These are phyloP conservation scores for Eristalinus sepulchralis DNA, from an alignment of 2,888 invertebrate species.

Conservation along the genomic window DNA sequence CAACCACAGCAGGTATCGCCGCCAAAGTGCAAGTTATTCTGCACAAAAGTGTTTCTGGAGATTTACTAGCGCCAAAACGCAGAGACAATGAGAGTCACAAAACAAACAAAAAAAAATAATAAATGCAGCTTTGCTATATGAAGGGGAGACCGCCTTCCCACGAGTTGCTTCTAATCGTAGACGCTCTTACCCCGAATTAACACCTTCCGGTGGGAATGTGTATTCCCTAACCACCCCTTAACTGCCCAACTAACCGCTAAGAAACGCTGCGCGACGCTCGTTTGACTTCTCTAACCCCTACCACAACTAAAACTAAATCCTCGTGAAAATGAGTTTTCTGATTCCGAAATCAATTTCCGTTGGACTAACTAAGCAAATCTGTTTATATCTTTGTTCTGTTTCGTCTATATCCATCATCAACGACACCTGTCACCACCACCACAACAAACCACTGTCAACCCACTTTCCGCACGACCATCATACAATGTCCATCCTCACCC, in stretches of 20 bases:
- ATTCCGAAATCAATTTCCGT: constrained; percentile 21
- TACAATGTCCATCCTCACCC: constrained; percentile 21
- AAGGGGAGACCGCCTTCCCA: constrained; percentile 37
- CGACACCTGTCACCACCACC: neutral
- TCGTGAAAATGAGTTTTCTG: constrained; percentile 21
- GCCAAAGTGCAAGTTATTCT: constrained; percentile 61
- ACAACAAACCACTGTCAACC: constrained; percentile 23
- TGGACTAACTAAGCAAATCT: constrained; percentile 60
- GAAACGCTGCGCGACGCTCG: constrained; percentile 54
- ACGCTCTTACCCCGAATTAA: constrained; percentile 11
- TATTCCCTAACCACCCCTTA: neutral
- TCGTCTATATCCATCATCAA: constrained; percentile 49
- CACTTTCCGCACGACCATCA: constrained; percentile 7
- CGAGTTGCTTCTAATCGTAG: constrained; percentile 42
- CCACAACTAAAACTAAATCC: constrained; percentile 50
- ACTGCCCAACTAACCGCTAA: constrained; percentile 48
- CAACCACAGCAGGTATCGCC: constrained; percentile 65
- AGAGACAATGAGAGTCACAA: constrained; percentile 10
- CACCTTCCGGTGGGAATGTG: constrained; percentile 25
- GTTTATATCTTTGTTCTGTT: constrained; percentile 68
- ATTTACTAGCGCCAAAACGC: constrained; percentile 57
- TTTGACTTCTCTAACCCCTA: constrained; percentile 44
- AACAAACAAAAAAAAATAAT: constrained; percentile 8
- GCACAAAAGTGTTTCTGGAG: constrained; percentile 69
- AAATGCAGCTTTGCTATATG: constrained; percentile 37